A percentile compares a stretch with the other conserved stretches of the same genome.
Evolutionary conservation across 2,888 invertebrate species (phyloP).

Genomic region (Hemaris fuciformis): DNA sequence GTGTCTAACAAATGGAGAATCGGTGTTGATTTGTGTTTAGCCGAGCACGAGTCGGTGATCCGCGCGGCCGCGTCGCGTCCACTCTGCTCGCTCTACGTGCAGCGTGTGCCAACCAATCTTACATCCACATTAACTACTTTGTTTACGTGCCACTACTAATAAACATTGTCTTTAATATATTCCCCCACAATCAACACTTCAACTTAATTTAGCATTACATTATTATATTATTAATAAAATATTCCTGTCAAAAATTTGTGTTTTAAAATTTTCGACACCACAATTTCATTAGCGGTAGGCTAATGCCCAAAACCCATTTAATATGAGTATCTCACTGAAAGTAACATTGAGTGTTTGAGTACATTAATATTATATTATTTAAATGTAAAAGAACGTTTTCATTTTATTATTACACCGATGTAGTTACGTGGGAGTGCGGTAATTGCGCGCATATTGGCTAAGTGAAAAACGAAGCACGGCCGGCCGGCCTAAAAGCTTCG

Average conservation of each 20-base stretch:
- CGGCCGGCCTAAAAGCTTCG: slow-evolving; percentile 68
- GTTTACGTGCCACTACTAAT: neutral
- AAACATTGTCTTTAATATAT: neutral
- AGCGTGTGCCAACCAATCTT: neutral
- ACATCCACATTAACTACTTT: slow-evolving; percentile 1
- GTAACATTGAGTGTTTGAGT: neutral
- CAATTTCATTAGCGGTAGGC: neutral
- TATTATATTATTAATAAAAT: neutral
- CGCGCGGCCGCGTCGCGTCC: slow-evolving; percentile 44
- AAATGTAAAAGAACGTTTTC: neutral
- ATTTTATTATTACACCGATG: slow-evolving; percentile 16
- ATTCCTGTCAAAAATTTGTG: neutral
- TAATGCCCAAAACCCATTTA: neutral
- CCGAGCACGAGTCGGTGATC: slow-evolving; percentile 63
- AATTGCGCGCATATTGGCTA: slow-evolving; percentile 63
- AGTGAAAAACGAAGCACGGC: slow-evolving; percentile 65
- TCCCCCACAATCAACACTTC: neutral
- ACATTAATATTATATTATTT: neutral
- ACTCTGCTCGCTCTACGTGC: neutral
- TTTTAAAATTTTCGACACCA: neutral
- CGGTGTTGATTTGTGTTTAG: slow-evolving; percentile 83
- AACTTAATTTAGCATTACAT: neutral
- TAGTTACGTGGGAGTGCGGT: slow-evolving; percentile 48
- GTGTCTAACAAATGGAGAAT: slow-evolving; percentile 84
- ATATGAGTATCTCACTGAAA: neutral